Evolutionary conservation across 2,888 invertebrate species (phyloP).

Genomic region (Eristalis arbustorum): DNA sequence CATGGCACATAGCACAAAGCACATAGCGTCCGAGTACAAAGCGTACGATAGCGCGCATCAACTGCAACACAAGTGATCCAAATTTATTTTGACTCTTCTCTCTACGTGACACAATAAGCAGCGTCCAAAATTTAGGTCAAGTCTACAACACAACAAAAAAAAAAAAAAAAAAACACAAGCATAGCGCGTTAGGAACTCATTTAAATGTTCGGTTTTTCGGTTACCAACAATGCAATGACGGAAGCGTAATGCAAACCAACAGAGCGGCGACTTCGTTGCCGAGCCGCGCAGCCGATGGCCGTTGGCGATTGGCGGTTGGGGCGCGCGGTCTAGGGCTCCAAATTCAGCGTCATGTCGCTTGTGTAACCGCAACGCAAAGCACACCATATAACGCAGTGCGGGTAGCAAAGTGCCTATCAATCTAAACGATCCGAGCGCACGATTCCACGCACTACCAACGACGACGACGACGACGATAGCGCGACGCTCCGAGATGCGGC

Average conservation of each 20-base stretch:
- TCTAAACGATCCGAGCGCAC: conserved; percentile 27
- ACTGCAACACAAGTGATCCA: conserved; percentile 27
- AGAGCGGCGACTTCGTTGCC: background rate
- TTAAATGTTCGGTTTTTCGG: conserved; percentile 16
- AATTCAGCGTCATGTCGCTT: conserved; percentile 34
- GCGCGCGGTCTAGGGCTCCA: background rate
- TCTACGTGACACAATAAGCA: conserved; percentile 29
- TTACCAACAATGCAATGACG: conserved; percentile 48
- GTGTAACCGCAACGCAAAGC: conserved; percentile 41
- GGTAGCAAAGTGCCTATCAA: conserved; percentile 6
- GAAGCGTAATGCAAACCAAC: conserved; percentile 41
- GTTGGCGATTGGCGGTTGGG: background rate
- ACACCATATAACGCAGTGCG: background rate
- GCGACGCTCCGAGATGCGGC: conserved; percentile 31
- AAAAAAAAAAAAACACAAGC: conserved; percentile 16
- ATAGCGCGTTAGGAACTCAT: conserved; percentile 45
- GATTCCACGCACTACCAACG: conserved; percentile 41
- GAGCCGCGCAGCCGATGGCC: background rate
- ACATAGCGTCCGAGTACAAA: conserved; percentile 25
- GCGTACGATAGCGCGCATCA: conserved; percentile 2
- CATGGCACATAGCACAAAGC: conserved; percentile 13
- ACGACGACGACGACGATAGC: conserved; percentile 7
- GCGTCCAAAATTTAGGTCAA: conserved; percentile 44
- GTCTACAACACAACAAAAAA: conserved; percentile 26
- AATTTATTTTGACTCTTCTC: conserved; percentile 23